Percentiles rank a stretch among this genome's conserved stretches.
These are phyloP conservation scores for Halichoerus grypus DNA, from an alignment of 2,113 vertebrate genomes.

Conservation along the genomic window DNA sequence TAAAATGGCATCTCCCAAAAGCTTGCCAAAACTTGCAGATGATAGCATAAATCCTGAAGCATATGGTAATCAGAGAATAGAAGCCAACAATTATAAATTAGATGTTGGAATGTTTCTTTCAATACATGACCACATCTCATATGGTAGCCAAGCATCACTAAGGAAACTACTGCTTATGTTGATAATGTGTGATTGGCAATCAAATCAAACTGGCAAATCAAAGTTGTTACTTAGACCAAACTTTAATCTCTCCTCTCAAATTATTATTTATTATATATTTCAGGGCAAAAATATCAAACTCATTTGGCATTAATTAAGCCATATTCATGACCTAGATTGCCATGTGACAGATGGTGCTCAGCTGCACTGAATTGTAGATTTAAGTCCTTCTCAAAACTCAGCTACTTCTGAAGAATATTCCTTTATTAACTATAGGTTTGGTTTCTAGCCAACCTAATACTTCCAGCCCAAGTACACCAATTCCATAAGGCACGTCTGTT, in stretches of 20 bases:
- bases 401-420: constrained; percentile 77
- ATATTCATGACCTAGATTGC: constrained; percentile 90
- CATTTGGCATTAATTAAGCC: constrained; percentile 93
- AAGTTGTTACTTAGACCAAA: constrained; percentile 92
- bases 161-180: constrained; percentile 91
- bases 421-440: constrained; percentile 69
- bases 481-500: constrained; percentile 32
- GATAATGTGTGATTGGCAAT: constrained; percentile 92
- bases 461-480: constrained; percentile 67
- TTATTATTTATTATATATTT: constrained; percentile 93
- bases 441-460: constrained; percentile 81
- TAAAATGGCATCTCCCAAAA: constrained; percentile 90
- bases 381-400: constrained; percentile 94
- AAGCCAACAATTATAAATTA: constrained; percentile 95
- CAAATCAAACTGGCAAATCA: constrained; percentile 81
- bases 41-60: constrained; percentile 95
- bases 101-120: constrained; percentile 94
- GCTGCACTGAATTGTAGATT: constrained; percentile 92
- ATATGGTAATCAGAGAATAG: constrained; percentile 94
- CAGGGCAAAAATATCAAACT: constrained; percentile 92
- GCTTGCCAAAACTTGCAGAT: constrained; percentile 90
- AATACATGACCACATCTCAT: constrained; percentile 93
- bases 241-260: constrained; percentile 92
- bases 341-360: constrained; percentile 91
- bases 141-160: constrained; percentile 93